These are phyloP conservation scores for Paedocypris sp. DNA, from an alignment of 2,113 vertebrate species.

Conservation along the genomic window DNA sequence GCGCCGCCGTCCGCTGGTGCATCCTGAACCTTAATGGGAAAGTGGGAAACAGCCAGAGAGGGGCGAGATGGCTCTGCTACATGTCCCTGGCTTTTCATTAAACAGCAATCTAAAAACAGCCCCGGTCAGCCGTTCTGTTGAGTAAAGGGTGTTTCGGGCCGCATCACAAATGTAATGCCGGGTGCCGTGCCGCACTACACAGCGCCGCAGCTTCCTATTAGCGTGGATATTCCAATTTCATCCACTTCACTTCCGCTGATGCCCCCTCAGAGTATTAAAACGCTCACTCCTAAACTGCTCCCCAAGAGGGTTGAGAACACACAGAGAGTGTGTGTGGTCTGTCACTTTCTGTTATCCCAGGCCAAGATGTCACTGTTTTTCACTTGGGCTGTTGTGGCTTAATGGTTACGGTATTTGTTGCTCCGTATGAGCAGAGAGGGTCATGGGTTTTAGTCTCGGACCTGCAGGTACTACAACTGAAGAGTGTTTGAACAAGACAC, in stretches of 20 bases:
- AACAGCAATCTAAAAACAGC: conserved; percentile 66
- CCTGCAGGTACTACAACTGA: too few relatives aligned
- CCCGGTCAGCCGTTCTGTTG: conserved; percentile 49
- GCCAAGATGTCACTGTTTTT: too few relatives aligned
- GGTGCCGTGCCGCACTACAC: conserved; percentile 23
- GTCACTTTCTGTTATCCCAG: too few relatives aligned
- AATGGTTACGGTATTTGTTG: too few relatives aligned
- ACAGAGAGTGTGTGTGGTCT: not conserved
- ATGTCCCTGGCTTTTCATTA: conserved; percentile 48
- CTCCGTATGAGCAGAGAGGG: too few relatives aligned
- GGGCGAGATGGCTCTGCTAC: conserved; percentile 27
- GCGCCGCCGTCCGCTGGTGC: not conserved
- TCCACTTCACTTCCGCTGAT: conserved; percentile 36
- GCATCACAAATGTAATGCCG: conserved; percentile 34
- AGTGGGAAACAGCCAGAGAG: conserved; percentile 17
- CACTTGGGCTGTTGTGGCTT: too few relatives aligned
- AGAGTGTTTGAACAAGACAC: too few relatives aligned
- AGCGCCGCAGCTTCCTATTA: conserved; percentile 45
- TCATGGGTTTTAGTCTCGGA: too few relatives aligned
- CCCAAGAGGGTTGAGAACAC: not conserved
- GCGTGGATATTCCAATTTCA: conserved; percentile 51
- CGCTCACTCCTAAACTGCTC: not conserved
- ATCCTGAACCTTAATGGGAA: conserved; percentile 9
- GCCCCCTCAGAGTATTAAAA: not conserved
- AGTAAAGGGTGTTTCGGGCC: conserved; percentile 44